Base-by-base conservation (phyloP, 2,888 invertebrate species). In the Notodromas monacha region DNA sequence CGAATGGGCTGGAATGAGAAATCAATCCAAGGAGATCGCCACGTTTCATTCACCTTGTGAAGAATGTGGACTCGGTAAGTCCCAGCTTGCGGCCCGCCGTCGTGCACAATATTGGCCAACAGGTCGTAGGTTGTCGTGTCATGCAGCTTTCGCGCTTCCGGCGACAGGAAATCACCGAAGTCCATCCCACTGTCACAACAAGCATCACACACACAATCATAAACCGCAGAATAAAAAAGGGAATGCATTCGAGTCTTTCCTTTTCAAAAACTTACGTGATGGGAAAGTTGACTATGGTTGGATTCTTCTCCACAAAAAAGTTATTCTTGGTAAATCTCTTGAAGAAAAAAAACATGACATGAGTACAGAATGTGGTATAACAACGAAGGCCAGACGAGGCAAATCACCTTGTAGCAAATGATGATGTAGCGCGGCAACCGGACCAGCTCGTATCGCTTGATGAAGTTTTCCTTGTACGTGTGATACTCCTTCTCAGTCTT, bases 251-350 rank as follows among this genome's bases (percentile, higher is more conserved):
- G 26, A 11, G 4, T 3, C 10, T 29, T 12, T n/a, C n/a, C n/a
- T n/a, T n/a, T n/a, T n/a, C n/a, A n/a, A n/a, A n/a, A n/a, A n/a
- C n/a, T 64, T 57, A 86, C 79, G 81, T 86, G 35, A 96, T 81
- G 3, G 96, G 96, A 48, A 99, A 99, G 50, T 99, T 99, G 3
- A 99, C 92, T 43, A 99, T 99, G 0, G 96, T 99, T 2, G 89
- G 89, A 56, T 99, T 99, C 52, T 99, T 99, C 49, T 99, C 96
- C 12, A 86, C 63, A 44, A 86, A 96, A 54, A 92, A 99, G 4
- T 84, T 86, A 47, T 96, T 99, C 52, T 86, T 96, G 2, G 86
- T 89, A 49, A 99, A 99, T 37, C 96, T 59, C 57, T 63, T 48
- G 31, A 49, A 49, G 8, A 37, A 37, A 13, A 30, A 30, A 26